A percentile compares a stretch with the other conserved stretches of the same genome.
Evolutionary conservation across 1,140 invertebrate genomes (phyloP).

Genomic region (Bombus confusus): DNA sequence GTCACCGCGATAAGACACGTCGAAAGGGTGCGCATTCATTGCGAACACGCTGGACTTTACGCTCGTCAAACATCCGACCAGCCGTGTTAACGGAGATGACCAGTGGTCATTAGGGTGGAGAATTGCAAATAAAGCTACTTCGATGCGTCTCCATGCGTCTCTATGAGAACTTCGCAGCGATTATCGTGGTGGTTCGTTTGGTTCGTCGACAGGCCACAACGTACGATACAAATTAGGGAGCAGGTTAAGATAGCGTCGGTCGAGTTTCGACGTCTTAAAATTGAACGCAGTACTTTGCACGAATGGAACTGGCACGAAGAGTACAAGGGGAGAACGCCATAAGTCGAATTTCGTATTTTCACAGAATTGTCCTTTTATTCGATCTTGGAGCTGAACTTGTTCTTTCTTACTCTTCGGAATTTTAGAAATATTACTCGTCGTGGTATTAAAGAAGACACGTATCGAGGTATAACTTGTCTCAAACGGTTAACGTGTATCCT

Average conservation of each 20-base stretch:
- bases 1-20: constrained; percentile 14
- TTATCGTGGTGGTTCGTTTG: background rate
- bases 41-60: constrained; percentile 28
- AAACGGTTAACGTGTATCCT: no score
- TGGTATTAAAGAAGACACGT: no score
- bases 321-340: background rate
- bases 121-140: constrained; percentile 3
- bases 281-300: background rate
- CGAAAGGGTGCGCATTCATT: constrained; percentile 26
- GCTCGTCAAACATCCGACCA: constrained; percentile 26
- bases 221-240: background rate
- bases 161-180: background rate
- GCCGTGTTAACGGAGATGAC: background rate
- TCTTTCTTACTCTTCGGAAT: background rate
- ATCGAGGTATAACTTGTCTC: no score
- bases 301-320: background rate
- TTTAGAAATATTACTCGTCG: background rate
- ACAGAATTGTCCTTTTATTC: background rate
- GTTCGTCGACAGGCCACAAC: background rate
- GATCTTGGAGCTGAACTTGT: background rate
- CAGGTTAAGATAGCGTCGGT: no score
- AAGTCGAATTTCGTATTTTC: background rate
- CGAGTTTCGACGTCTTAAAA: no score
- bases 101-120: background rate
- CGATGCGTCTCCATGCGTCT: background rate